Base-by-base conservation (phyloP, 1,140 invertebrate genomes). In the Popillia japonica region DNA sequence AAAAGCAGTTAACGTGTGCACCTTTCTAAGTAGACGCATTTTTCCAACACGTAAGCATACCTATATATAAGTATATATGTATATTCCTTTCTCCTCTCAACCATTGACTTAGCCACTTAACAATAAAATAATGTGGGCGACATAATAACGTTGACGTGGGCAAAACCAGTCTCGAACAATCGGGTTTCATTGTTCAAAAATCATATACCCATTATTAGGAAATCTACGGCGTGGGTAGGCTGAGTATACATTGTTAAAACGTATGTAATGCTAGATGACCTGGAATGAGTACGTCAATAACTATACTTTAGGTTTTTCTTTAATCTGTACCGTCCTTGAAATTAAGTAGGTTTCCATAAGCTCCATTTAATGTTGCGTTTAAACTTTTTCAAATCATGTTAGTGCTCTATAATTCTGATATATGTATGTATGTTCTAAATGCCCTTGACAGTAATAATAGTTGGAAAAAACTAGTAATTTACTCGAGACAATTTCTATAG, bases 81-180 rank as follows among this genome's bases (percentile, higher is more conserved):
- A 34, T 34, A 17, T 17, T 68, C 61, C 61, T 68, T 68, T 68
- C 61, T 68, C 61, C 22, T 68, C 61, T 68, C 61, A 14, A 68
- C 22, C 61, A 34, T 68, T 68, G 61, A 68, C 61, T 68, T 68
- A 23, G 11, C 27, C 20, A 34, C 17, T 68, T 68, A 68, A 68
- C 61, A 68, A 68, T 68, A 68, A 68, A 34, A 20, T 11, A 11
- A 68, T 68, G 61, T 68, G 27, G 61, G 61, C 61, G 61, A 20
- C 61, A 68, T 68, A 68, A 68, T 68, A 48, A 34, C n/a, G 11
- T 68, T 17, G 22, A 68, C 61, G 61, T 68, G 61, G 61, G 61
- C 22, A 68, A 34, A 68, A 9, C 61, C 61, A 68, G 61, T 68
- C 27, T 27, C 22, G 61, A 22, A 68, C 14, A 55, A 27, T 68